Conservation (phyloP, 2,797 vertebrate genomes). For the Spea hammondii region DNA sequence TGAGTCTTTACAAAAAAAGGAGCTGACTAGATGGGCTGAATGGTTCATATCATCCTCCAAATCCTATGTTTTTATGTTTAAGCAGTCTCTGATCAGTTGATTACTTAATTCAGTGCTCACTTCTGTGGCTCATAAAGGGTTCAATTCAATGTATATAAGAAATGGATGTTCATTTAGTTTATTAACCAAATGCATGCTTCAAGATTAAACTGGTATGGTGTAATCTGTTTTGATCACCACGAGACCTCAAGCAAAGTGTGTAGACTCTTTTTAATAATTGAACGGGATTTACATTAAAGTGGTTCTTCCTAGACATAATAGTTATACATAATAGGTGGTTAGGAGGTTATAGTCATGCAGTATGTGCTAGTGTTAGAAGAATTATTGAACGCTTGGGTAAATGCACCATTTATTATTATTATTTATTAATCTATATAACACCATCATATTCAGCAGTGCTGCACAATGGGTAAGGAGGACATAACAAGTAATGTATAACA, state of each 20-base stretch:
- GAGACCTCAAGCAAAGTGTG: too few species aligned
- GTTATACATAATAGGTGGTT: slow-evolving; percentile 8
- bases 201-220: slow-evolving; percentile 17
- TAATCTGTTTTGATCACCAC: slow-evolving; percentile 17
- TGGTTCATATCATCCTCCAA: too few species aligned
- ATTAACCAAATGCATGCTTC: neutral
- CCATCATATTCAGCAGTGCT: neutral
- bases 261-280: slow-evolving; percentile 17
- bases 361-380: neutral
- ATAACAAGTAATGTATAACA: too few species aligned
- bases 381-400: neutral
- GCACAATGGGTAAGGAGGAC: too few species aligned
- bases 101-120: too few species aligned
- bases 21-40: too few species aligned
- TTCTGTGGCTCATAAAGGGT: too few species aligned
- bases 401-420: neutral
- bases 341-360: neutral
- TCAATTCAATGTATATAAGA: too few species aligned
- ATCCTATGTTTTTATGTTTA: too few species aligned
- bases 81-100: too few species aligned
- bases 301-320: neutral
- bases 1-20: too few species aligned
- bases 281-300: slow-evolving; percentile 21
- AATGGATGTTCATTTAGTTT: neutral
- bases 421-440: too few species aligned